These are phyloP conservation scores for Vanessa tameamea DNA, from an alignment of 1,140 invertebrate genomes.

Conservation along the genomic window DNA sequence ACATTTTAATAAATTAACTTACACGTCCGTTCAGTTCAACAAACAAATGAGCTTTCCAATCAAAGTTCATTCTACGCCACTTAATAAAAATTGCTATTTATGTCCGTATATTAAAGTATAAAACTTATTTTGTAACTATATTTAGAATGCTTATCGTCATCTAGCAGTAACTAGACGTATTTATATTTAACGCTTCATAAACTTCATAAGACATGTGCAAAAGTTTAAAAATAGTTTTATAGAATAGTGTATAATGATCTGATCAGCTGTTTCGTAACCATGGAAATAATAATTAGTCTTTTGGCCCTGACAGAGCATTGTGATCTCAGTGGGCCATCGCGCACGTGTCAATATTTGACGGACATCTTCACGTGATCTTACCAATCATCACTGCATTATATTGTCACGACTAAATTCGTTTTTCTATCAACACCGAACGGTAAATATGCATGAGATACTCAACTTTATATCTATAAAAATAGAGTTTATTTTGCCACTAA, in stretches of 20 bases:
- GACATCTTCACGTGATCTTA: constrained; percentile 62
- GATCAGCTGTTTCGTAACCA: constrained; percentile 58
- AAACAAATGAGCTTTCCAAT: constrained; percentile 13
- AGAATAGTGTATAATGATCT: constrained; percentile 48
- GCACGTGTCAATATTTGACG: constrained; percentile 75
- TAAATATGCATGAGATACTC: not conserved
- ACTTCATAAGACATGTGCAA: constrained; percentile 27
- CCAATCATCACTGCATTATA: constrained; percentile 72
- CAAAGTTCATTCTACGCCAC: not conserved
- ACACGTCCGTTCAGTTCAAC: constrained; percentile 26
- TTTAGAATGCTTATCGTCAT: not conserved
- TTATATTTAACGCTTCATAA: constrained; percentile 14
- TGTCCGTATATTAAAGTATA: constrained; percentile 8
- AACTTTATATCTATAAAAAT: not conserved
- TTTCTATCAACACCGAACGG: constrained; percentile 26
- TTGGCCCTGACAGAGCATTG: constrained; percentile 54
- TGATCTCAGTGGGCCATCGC: constrained; percentile 54
- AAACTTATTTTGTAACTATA: constrained; percentile 11
- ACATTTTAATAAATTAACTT: constrained; percentile 64
- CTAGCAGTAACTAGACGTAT: not conserved
- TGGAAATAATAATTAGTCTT: constrained; percentile 74
- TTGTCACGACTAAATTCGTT: constrained; percentile 56
- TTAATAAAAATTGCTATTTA: constrained; percentile 10
- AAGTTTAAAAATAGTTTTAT: constrained; percentile 34
- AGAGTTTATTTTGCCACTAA: not conserved